phyloP scores from a whole-genome alignment of 2,113 vertebrate species.

The Zapornia atra region DNA sequence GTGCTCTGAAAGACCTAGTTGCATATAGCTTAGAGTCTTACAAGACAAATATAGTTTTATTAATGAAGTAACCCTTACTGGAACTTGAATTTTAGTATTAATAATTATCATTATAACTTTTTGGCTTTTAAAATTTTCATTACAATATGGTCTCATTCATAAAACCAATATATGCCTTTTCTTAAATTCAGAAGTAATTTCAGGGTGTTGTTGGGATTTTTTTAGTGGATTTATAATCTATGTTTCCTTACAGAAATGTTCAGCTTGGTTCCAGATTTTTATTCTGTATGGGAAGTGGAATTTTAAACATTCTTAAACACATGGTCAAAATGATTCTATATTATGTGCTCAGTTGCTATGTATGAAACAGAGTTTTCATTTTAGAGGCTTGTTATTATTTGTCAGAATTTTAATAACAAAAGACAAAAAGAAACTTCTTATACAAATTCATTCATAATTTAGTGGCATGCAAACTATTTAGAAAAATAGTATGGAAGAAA shows the following conservation, averaged over 20 bases:
- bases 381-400: neutral
- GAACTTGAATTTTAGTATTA: neutral
- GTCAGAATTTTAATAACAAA: neutral
- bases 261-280: neutral
- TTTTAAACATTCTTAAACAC: neutral
- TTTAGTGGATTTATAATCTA: neutral
- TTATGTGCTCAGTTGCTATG: neutral
- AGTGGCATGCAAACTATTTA: neutral
- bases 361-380: neutral
- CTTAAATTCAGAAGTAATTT: neutral
- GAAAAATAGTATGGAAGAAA: neutral
- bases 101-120: neutral
- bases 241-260: neutral
- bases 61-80: slow-evolving; percentile 27
- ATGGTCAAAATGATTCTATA: neutral
- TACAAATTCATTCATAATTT: neutral
- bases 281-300: neutral
- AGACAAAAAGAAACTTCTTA: neutral
- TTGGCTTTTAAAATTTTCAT: neutral
- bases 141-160: neutral
- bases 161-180: neutral
- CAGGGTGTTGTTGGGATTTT: neutral
- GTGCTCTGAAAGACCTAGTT: neutral
- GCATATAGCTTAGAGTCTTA: neutral
- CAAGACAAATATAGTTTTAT: neutral